phyloP scores from a whole-genome alignment of 1,140 invertebrate genomes.

The Wasmannia auropunctata region DNA sequence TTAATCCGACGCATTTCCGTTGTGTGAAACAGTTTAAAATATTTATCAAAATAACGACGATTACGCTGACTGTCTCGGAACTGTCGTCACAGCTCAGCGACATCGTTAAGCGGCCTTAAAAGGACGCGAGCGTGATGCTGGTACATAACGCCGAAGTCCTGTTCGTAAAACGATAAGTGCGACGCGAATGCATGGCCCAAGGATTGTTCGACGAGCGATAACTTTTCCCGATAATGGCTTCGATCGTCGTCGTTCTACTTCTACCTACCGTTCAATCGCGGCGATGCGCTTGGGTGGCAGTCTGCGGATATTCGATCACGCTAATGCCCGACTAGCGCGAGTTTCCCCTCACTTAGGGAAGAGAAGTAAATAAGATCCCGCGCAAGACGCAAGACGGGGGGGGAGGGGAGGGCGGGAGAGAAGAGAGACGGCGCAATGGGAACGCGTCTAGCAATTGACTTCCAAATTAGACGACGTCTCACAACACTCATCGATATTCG shows the following conservation, averaged over 20 bases:
- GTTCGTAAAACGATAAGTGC: constrained; percentile 55
- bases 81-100: not conserved
- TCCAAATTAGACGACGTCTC: constrained; percentile 56
- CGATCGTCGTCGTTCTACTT: constrained; percentile 58
- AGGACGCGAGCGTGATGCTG: constrained; percentile 38
- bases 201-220: constrained; percentile 64
- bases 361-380: constrained; percentile 64
- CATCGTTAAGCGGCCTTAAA: constrained; percentile 23
- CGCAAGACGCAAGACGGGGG: constrained; percentile 5
- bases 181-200: constrained; percentile 42
- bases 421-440: constrained; percentile 35
- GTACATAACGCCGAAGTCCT: constrained; percentile 30
- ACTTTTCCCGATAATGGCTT: constrained; percentile 70
- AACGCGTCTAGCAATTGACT: constrained; percentile 61
- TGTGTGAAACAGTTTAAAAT: not conserved
- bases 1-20: not conserved
- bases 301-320: constrained; percentile 48
- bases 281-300: constrained; percentile 39
- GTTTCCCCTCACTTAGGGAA: constrained; percentile 2
- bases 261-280: constrained; percentile 39
- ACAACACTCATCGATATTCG: constrained; percentile 70
- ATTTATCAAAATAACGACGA: not conserved
- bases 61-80: constrained; percentile 3
- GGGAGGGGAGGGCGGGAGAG: no score
- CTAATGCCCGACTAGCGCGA: constrained; percentile 26